Evolutionary conservation across 2,113 vertebrate genomes (phyloP).

Genomic region (Tauraco erythrolophus): DNA sequence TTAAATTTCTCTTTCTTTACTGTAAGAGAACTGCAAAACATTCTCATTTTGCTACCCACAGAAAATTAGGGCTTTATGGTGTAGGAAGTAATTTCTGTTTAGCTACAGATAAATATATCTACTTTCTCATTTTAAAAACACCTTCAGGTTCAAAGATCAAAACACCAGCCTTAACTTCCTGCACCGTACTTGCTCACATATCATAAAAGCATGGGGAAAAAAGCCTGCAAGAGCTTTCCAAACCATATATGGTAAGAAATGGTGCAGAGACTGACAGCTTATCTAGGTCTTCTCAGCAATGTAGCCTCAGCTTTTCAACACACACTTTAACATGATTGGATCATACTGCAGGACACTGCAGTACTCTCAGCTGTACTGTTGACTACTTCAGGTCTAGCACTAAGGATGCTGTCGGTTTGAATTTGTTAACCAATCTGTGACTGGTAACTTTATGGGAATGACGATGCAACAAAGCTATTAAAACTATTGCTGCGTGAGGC

Average conservation of each 20-base stretch:
- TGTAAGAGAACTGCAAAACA: fast-evolving
- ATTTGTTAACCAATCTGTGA: not conserved
- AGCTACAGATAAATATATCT: not conserved
- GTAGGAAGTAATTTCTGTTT: not conserved
- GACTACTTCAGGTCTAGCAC: not conserved
- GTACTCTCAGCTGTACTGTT: not conserved
- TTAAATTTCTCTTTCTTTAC: not conserved
- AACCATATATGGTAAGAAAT: not conserved
- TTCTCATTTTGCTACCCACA: not conserved
- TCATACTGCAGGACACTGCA: not conserved
- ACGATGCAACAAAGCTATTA: not conserved
- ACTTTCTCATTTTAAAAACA: not conserved
- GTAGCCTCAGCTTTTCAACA: not conserved
- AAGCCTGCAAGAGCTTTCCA: not conserved
- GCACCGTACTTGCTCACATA: not conserved
- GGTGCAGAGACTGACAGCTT: not conserved
- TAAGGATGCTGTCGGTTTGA: not conserved
- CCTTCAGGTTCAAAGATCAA: not conserved
- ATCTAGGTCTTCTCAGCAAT: not conserved
- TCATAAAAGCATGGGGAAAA: not conserved
- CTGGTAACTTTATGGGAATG: not conserved
- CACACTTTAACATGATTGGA: not conserved
- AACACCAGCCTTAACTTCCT: not conserved
- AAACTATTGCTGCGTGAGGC: not conserved
- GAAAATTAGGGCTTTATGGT: not conserved